Conservation (phyloP, 1,140 invertebrate genomes). For the Lasaia peninsularis region DNA sequence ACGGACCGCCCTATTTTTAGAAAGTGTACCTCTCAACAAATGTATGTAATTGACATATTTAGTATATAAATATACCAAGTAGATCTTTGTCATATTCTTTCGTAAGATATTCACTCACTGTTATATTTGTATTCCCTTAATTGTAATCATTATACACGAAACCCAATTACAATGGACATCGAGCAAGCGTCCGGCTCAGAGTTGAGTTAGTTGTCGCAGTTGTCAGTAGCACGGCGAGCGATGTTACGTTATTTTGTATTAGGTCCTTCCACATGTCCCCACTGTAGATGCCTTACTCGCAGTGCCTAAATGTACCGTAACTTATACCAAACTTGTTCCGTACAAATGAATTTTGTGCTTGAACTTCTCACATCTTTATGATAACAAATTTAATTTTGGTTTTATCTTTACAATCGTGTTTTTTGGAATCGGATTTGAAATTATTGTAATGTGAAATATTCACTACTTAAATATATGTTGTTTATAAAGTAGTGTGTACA, state of each 20-base stretch:
- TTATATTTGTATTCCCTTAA: too few species aligned
- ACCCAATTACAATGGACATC: too few species aligned
- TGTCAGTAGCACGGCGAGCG: too few species aligned
- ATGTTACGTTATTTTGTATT: constrained; percentile 18
- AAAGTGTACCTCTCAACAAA: constrained; percentile 18
- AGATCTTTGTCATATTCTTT: too few species aligned
- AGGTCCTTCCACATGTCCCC: constrained; percentile 59
- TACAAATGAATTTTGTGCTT: constrained; percentile 59
- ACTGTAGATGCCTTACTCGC: constrained; percentile 79
- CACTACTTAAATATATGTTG: background rate
- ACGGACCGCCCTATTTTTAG: constrained; percentile 68
- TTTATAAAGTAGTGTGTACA: constrained; percentile 10
- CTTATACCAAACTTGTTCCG: constrained; percentile 70
- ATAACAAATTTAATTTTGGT: constrained; percentile 4
- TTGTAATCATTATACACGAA: too few species aligned
- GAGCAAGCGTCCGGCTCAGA: too few species aligned
- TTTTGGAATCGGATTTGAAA: background rate
- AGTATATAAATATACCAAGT: background rate
- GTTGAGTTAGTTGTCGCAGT: too few species aligned
- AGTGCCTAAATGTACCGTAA: constrained; percentile 77
- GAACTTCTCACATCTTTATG: constrained; percentile 50
- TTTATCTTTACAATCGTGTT: background rate
- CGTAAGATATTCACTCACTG: too few species aligned
- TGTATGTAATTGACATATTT: constrained; percentile 3
- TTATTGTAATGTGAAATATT: background rate